phyloP scores from a whole-genome alignment of 2,113 vertebrate genomes.

The Sander lucioperca region DNA sequence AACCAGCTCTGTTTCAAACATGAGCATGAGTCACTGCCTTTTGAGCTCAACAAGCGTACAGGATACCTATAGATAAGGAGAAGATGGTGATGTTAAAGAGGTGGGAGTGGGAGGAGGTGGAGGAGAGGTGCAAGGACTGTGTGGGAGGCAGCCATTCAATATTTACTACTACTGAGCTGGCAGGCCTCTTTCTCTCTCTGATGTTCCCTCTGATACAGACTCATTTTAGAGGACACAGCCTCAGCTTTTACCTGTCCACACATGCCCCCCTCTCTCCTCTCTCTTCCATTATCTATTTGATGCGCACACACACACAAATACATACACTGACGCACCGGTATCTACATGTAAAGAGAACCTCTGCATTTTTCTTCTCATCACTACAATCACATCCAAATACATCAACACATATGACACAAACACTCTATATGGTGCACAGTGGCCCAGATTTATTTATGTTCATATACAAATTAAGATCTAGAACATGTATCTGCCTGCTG shows the following conservation, averaged over 20 bases:
- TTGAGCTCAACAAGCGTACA: not conserved
- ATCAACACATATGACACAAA: not conserved
- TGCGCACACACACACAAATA: slow-evolving; percentile 4
- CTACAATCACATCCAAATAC: not conserved
- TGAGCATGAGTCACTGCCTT: not conserved
- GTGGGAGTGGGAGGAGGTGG: not conserved
- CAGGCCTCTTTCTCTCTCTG: slow-evolving; percentile 5
- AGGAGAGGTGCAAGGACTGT: not conserved
- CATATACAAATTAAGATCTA: not conserved
- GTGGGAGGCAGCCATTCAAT: slow-evolving; percentile 20
- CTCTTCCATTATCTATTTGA: slow-evolving; percentile 34
- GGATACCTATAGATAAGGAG: not conserved
- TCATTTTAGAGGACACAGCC: slow-evolving; percentile 1
- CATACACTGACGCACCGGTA: not conserved
- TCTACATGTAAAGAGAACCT: slow-evolving; percentile 9
- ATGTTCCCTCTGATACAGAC: slow-evolving; percentile 16
- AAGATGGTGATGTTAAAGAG: not conserved
- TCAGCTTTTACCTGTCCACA: slow-evolving; percentile 48
- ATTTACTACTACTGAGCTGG: slow-evolving; percentile 39
- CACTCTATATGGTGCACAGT: not conserved
- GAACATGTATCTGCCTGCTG: not conserved
- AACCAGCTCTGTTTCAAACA: not conserved
- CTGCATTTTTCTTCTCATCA: not conserved
- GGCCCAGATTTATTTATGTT: not conserved
- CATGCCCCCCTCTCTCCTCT: slow-evolving; percentile 46